phyloP scores from a whole-genome alignment of 2,888 invertebrate genomes.

The Pterostichus madidus region DNA sequence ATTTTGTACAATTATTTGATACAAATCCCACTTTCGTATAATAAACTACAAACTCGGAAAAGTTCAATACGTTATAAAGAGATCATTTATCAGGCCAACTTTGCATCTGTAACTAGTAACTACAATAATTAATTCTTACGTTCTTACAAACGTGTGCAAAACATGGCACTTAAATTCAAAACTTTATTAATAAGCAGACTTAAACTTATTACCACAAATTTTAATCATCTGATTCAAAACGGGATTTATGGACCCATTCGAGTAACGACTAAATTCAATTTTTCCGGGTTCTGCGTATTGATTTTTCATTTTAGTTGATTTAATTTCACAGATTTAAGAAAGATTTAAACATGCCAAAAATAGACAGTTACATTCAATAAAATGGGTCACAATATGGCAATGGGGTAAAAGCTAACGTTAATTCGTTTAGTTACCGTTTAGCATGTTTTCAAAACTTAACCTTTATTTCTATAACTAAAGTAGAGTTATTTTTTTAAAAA shows the following conservation, averaged over 20 bases:
- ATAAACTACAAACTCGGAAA: conserved; percentile 40
- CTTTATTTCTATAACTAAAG: too few relatives aligned
- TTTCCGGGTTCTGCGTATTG: background rate
- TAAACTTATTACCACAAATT: conserved; percentile 50
- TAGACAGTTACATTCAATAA: too few relatives aligned
- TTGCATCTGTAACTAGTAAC: background rate
- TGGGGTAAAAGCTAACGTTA: too few relatives aligned
- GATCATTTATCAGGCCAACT: background rate
- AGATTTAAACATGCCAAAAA: too few relatives aligned
- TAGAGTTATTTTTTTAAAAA: too few relatives aligned
- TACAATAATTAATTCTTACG: conserved; percentile 24
- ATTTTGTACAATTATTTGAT: conserved; percentile 45
- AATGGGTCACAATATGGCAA: too few relatives aligned
- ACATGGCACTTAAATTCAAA: conserved; percentile 56
- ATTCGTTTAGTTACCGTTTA: too few relatives aligned
- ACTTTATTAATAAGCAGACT: conserved; percentile 61
- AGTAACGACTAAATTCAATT: background rate
- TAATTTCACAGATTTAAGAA: background rate
- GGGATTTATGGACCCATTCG: background rate
- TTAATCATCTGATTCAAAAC: conserved; percentile 30
- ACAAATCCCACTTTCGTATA: background rate
- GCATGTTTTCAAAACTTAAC: too few relatives aligned
- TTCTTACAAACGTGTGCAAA: conserved; percentile 17
- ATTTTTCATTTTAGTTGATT: conserved; percentile 25
- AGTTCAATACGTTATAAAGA: conserved; percentile 57